phyloP scores from a whole-genome alignment of 2,113 vertebrate genomes.

The Antigone vipio region DNA sequence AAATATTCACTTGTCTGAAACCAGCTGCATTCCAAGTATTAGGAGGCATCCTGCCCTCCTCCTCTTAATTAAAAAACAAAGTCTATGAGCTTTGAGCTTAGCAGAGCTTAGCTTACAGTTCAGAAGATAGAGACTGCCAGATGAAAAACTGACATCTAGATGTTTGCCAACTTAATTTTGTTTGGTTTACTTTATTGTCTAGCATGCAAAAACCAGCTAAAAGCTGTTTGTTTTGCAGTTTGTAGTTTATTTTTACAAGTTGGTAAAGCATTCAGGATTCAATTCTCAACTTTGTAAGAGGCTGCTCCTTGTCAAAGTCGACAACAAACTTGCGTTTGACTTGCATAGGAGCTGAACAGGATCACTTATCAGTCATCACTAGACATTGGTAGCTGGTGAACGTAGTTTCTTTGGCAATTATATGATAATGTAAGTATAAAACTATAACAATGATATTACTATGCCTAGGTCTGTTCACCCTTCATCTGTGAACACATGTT shows the following conservation, averaged over 20 bases:
- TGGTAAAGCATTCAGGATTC: background rate
- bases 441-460: background rate
- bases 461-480: background rate
- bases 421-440: background rate
- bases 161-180: conserved; percentile 22
- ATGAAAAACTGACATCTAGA: conserved; percentile 19
- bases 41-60: conserved; percentile 25
- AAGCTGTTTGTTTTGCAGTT: background rate
- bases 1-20: conserved; percentile 53
- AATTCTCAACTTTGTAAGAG: background rate
- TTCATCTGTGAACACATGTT: background rate
- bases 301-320: background rate
- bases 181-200: conserved; percentile 22
- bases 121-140: background rate
- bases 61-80: conserved; percentile 51
- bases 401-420: background rate
- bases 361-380: background rate
- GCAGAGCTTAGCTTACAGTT: conserved; percentile 49
- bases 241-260: conserved; percentile 10
- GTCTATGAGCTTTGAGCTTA: conserved; percentile 14
- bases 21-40: conserved; percentile 35
- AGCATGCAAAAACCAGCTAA: background rate
- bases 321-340: background rate
- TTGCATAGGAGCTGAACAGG: background rate
- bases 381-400: background rate